These are phyloP conservation scores for Odontamblyopus rebecca DNA, from an alignment of 2,797 vertebrate genomes.

Conservation along the genomic window DNA sequence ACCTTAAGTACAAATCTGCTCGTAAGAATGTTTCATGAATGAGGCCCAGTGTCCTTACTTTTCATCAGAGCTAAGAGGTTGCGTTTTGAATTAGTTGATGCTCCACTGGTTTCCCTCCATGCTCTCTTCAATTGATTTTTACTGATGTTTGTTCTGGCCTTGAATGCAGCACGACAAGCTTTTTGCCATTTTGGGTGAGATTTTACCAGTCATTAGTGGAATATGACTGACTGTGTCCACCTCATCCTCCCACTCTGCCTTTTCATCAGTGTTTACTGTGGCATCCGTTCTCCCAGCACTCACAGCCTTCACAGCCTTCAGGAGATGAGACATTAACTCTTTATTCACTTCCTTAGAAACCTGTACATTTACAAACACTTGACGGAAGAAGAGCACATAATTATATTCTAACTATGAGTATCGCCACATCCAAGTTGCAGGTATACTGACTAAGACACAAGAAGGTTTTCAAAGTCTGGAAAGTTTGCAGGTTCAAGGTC, in stretches of 20 bases:
- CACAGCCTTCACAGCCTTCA: slow-evolving; percentile 52
- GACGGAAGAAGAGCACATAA: neutral
- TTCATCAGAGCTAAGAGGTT: neutral
- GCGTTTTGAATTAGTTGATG: neutral
- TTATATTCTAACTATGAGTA: slow-evolving; percentile 15
- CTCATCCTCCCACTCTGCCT: slow-evolving; percentile 31
- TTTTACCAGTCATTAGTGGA: slow-evolving; percentile 40
- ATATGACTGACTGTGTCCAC: slow-evolving; percentile 51
- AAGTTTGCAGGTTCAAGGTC: no score
- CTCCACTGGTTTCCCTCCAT: slow-evolving; percentile 3
- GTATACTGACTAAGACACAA: slow-evolving; percentile 30
- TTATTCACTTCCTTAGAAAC: slow-evolving; percentile 17
- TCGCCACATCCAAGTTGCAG: slow-evolving; percentile 19
- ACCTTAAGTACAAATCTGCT: no score
- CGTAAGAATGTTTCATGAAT: no score
- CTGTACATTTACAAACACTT: slow-evolving; percentile 16
- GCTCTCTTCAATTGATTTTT: neutral
- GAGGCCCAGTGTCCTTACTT: neutral
- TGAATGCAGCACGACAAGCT: slow-evolving; percentile 30
- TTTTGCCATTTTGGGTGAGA: slow-evolving; percentile 43
- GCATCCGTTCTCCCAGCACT: slow-evolving; percentile 41
- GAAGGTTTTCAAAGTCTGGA: neutral
- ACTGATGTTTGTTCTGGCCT: slow-evolving; percentile 28
- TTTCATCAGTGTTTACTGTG: slow-evolving; percentile 37
- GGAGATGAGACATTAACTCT: slow-evolving; percentile 29